Conservation (phyloP, 2,888 invertebrate species). For the Erebia epiphron region DNA sequence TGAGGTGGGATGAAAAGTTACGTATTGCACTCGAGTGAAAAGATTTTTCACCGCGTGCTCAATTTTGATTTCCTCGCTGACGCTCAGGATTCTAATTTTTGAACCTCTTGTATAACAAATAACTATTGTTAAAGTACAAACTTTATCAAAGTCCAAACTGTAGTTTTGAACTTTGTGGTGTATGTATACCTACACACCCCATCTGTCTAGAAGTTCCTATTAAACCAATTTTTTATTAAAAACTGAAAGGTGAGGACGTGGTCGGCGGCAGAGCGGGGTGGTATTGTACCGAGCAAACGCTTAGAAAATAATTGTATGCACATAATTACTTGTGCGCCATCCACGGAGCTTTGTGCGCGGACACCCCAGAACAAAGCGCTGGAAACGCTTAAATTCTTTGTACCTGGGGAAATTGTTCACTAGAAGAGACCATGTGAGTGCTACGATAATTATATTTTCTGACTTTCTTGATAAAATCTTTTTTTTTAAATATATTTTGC, state of each 20-base stretch:
- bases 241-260: constrained; percentile 25
- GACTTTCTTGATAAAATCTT: not conserved
- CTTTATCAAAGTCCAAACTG: too few relatives aligned
- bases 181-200: not conserved
- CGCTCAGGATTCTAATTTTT: too few relatives aligned
- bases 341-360: constrained; percentile 71
- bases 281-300: constrained; percentile 53
- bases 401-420: constrained; percentile 37
- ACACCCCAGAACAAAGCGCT: constrained; percentile 65
- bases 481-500: too few relatives aligned
- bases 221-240: constrained; percentile 41
- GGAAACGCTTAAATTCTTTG: constrained; percentile 49
- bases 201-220: constrained; percentile 5
- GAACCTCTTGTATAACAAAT: too few relatives aligned
- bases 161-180: too few relatives aligned
- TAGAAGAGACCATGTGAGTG: constrained; percentile 33
- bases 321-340: constrained; percentile 79
- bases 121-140: too few relatives aligned
- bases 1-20: too few relatives aligned
- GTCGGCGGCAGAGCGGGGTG: constrained; percentile 29
- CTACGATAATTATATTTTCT: constrained; percentile 31
- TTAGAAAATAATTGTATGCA: constrained; percentile 80
- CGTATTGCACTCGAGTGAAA: too few relatives aligned
- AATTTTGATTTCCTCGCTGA: too few relatives aligned
- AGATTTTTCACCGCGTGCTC: too few relatives aligned